These are phyloP conservation scores for Boleophthalmus pectinirostris DNA, from an alignment of 2,113 vertebrate genomes.

Conservation along the genomic window DNA sequence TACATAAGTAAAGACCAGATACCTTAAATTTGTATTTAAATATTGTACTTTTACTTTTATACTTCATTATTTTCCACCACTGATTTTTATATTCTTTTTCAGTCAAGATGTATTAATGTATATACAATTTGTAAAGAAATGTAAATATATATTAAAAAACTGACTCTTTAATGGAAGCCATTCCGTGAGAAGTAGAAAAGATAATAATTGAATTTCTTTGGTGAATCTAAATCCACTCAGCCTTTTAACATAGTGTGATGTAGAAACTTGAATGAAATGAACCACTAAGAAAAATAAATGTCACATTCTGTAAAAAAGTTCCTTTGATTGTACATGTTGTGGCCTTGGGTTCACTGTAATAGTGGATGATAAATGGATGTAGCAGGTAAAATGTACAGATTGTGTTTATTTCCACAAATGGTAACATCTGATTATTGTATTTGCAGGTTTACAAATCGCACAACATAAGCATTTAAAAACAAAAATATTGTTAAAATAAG, in stretches of 20 bases:
- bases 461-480: constrained; percentile 11
- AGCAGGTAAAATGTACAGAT: constrained; percentile 40
- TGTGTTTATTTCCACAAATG: constrained; percentile 68
- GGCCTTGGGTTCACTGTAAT: background rate
- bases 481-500: constrained; percentile 1
- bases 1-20: no score
- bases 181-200: no score
- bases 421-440: constrained; percentile 23
- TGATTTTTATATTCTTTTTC: background rate
- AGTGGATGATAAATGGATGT: background rate
- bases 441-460: constrained; percentile 17
- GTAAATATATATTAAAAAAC: background rate
- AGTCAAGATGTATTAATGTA: background rate
- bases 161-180: no score
- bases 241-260: background rate
- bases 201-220: background rate
- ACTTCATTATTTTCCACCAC: no score
- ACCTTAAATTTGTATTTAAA: no score
- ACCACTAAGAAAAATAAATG: background rate
- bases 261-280: background rate
- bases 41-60: no score
- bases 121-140: background rate
- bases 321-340: background rate
- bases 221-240: background rate
- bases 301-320: background rate